Evolutionary conservation across 2,888 invertebrate genomes (phyloP).

Genomic region (Drosophila acutilabella): DNA sequence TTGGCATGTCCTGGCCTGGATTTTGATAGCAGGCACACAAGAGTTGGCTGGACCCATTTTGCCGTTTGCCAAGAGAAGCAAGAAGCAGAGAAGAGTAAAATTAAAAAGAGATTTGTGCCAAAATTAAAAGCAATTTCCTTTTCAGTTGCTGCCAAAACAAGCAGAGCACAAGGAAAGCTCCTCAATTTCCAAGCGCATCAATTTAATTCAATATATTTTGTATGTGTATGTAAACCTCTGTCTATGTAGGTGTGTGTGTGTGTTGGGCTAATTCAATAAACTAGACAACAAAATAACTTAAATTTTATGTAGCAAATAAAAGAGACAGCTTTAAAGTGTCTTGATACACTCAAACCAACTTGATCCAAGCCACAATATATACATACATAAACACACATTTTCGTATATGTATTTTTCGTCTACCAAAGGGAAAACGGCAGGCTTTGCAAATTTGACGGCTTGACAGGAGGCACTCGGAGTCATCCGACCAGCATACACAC

Average conservation of each 20-base stretch:
- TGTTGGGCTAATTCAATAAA: slow-evolving; percentile 69
- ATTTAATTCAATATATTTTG: slow-evolving; percentile 75
- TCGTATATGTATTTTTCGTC: not conserved
- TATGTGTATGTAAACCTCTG: slow-evolving; percentile 17
- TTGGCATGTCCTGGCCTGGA: slow-evolving; percentile 37
- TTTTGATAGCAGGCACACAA: slow-evolving; percentile 39
- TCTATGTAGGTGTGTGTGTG: slow-evolving; percentile 20
- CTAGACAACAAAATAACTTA: slow-evolving; percentile 70
- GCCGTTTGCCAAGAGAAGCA: slow-evolving; percentile 26
- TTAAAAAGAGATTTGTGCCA: slow-evolving; percentile 74
- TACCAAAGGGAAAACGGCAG: slow-evolving; percentile 23
- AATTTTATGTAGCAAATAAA: slow-evolving; percentile 54
- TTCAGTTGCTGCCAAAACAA: slow-evolving; percentile 28
- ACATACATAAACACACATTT: not conserved
- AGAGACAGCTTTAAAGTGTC: slow-evolving; percentile 50
- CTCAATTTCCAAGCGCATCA: slow-evolving; percentile 60
- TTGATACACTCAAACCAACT: slow-evolving; percentile 35
- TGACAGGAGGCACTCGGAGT: slow-evolving; percentile 44
- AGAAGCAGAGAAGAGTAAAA: slow-evolving; percentile 39
- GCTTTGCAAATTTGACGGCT: slow-evolving; percentile 60
- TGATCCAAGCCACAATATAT: slow-evolving; percentile 17
- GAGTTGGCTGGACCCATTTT: slow-evolving; percentile 43
- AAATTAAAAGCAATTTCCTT: slow-evolving; percentile 74
- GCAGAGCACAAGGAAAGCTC: slow-evolving; percentile 31
- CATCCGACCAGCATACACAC: slow-evolving; percentile 23